Evolutionary conservation across 2,113 vertebrate species (phyloP).

Genomic region (Bubo bubo): DNA sequence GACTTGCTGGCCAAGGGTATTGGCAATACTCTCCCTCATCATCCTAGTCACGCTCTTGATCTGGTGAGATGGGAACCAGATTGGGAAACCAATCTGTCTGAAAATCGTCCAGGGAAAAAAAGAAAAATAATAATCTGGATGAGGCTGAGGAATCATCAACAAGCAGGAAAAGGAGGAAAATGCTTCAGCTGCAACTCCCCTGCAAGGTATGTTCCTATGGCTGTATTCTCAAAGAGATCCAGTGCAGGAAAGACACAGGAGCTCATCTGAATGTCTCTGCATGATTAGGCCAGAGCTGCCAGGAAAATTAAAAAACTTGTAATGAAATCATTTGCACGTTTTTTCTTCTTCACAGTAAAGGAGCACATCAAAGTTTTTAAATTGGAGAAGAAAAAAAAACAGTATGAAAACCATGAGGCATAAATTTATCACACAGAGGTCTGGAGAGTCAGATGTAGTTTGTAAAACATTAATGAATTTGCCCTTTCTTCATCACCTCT

Average conservation of each 20-base stretch:
- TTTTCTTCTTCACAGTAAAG: not conserved
- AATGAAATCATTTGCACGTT: not conserved
- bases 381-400: not conserved
- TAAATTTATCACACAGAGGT: not conserved
- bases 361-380: not conserved
- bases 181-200: not conserved
- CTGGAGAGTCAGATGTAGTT: not conserved
- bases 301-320: not conserved
- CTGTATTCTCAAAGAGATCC: not conserved
- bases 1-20: not conserved
- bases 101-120: not conserved
- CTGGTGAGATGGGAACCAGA: not conserved
- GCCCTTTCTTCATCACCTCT: not conserved
- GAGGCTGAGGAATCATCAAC: not conserved
- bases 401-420: not conserved
- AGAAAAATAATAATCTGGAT: not conserved
- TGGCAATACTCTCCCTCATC: not conserved
- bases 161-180: not conserved
- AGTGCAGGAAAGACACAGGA: not conserved
- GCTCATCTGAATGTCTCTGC: not conserved
- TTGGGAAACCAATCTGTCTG: not conserved
- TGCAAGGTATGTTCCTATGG: not conserved
- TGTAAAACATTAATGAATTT: conserved; percentile 23
- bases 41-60: not conserved
- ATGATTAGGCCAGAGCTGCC: not conserved